Evolutionary conservation across 2,797 vertebrate genomes (phyloP).

Genomic region (Scomberomorus guttatus): DNA sequence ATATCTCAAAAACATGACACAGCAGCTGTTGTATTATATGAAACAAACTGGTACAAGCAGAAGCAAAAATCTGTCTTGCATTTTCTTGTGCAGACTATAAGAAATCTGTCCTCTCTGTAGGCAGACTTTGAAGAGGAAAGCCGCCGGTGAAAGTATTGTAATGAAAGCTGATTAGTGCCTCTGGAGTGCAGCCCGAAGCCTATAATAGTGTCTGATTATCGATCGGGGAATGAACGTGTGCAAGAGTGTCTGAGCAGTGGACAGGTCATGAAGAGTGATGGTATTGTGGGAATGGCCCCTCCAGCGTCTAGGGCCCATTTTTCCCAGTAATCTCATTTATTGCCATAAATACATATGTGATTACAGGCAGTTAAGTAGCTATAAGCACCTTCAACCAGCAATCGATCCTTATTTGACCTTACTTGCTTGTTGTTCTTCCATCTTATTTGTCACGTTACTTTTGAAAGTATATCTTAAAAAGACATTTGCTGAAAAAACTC

Average conservation of each 20-base stretch:
- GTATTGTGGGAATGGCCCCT: slow-evolving; percentile 1
- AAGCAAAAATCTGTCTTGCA: slow-evolving; percentile 7
- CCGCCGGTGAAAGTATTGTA: slow-evolving; percentile 1
- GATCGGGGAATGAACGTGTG: slow-evolving; percentile 30
- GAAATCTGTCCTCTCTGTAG: slow-evolving; percentile 13
- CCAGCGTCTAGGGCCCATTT: not conserved
- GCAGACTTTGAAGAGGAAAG: slow-evolving; percentile 30
- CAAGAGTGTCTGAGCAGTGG: slow-evolving; percentile 14
- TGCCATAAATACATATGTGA: slow-evolving; percentile 8
- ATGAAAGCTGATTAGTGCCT: slow-evolving; percentile 38
- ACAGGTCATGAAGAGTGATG: slow-evolving; percentile 21
- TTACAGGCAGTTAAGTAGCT: not conserved
- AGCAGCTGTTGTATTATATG: slow-evolving; percentile 51
- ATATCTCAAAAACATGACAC: slow-evolving; percentile 31
- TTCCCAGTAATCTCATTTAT: slow-evolving; percentile 16
- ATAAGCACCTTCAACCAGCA: not conserved
- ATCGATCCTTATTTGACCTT: not conserved
- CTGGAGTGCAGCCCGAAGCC: slow-evolving; percentile 26
- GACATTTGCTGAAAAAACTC: too few relatives aligned
- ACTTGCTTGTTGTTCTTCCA: not conserved
- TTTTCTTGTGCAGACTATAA: slow-evolving; percentile 31
- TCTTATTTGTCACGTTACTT: not conserved
- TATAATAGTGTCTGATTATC: slow-evolving; percentile 35
- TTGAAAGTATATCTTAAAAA: not conserved
- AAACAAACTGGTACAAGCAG: slow-evolving; percentile 36